phyloP scores from a whole-genome alignment of 2,888 invertebrate species.

The Augiades crinisus region DNA sequence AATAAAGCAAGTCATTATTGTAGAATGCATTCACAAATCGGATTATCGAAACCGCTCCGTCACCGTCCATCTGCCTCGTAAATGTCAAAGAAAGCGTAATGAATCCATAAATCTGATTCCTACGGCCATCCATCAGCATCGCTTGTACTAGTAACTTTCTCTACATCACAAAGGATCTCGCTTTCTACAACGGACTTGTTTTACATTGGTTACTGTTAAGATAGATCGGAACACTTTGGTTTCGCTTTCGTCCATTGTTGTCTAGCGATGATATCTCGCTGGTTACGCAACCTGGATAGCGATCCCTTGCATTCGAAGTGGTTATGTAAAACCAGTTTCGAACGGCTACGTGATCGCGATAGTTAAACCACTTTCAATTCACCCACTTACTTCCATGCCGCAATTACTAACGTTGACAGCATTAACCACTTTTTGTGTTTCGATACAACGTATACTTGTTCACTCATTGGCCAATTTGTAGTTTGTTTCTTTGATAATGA shows the following conservation, averaged over 20 bases:
- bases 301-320: conserved; percentile 30
- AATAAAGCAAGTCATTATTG: neutral
- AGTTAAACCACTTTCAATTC: conserved; percentile 35
- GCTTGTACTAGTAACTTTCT: conserved; percentile 53
- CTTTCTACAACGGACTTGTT: conserved; percentile 57
- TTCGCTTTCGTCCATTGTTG: conserved; percentile 42
- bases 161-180: conserved; percentile 59
- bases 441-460: conserved; percentile 9
- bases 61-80: conserved; percentile 17
- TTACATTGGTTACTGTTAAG: conserved; percentile 51
- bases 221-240: conserved; percentile 22
- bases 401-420: conserved; percentile 20
- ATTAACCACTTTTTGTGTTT: conserved; percentile 8
- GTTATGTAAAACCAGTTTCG: conserved; percentile 33
- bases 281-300: conserved; percentile 23
- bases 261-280: conserved; percentile 21
- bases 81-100: conserved; percentile 48
- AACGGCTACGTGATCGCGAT: conserved; percentile 25
- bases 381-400: conserved; percentile 21
- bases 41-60: neutral
- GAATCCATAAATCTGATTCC: conserved; percentile 41
- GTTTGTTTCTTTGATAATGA: neutral
- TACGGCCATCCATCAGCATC: conserved; percentile 52
- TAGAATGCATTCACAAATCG: neutral
- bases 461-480: neutral